Base-by-base conservation (phyloP, 2,888 invertebrate genomes). In the Acleris cristana region DNA sequence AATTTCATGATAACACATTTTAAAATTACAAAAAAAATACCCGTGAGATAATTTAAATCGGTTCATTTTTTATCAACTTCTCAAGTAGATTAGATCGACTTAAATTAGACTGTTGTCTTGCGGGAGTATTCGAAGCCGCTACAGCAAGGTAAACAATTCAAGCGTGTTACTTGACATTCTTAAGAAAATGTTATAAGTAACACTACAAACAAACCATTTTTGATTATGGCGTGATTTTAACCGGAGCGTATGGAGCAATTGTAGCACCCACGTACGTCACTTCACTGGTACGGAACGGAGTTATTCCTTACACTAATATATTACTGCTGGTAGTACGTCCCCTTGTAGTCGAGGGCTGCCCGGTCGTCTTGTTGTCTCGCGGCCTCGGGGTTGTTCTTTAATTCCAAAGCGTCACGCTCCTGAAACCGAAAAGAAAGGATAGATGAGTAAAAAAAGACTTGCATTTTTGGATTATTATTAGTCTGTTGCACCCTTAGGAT, bases 331-430 rank as follows among this genome's bases (percentile, higher is more conserved):
- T 93, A 92, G 85, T 95, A 95, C 72, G 93, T 93, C 40, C 95
- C 95, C 77, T 94, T 94, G 87, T 94, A 95, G 81, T 95, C 94
- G 70, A 94, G 93, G 59, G 88, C 87, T 52, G 90, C 92, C 70
- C 74, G 88, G 23, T 90, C 89, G 75, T 92, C 87, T 57, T 92
- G 85, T 34, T 78, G 77, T 74, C 84, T 88, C 69, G 90, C 91
- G 26, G 89, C 87, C 72, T 92, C 92, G 8, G 94, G 94, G 79
- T 93, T 91, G 76, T 90, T 89, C 80, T 90, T 93, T 23, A 92
- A 87, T 79, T 95, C 95, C 26, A 94, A 76, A 0, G 91, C 95
- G 23, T 85, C 90, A 56, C 93, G 94, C 75, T 95, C 95, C 95
- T 95, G 83, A 56, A 92, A 90, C 76, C 3, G 1, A 55, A 21